Evolutionary conservation across 2,888 invertebrate species (phyloP).

Genomic region (Dioctria rufipes): DNA sequence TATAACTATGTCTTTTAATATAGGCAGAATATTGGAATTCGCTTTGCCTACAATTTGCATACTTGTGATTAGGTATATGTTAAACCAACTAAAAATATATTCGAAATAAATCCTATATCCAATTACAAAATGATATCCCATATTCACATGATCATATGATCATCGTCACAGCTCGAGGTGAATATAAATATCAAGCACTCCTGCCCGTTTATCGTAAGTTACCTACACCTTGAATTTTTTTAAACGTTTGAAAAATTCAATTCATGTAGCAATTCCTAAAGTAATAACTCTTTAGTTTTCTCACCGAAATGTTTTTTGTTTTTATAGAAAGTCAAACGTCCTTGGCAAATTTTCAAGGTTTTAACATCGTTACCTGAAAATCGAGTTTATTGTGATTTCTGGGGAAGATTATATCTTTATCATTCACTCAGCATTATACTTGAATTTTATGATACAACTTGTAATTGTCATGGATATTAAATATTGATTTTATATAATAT

Average conservation of each 20-base stretch:
- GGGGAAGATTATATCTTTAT: neutral
- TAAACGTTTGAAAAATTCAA: neutral
- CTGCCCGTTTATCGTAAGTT: too few species aligned
- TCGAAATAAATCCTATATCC: too few species aligned
- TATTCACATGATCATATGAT: too few species aligned
- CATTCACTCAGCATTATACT: neutral
- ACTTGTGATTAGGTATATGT: too few species aligned
- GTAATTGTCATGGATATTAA: neutral
- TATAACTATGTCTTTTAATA: too few species aligned
- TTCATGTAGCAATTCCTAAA: neutral
- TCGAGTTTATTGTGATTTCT: neutral
- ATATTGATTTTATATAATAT: neutral
- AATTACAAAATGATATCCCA: too few species aligned
- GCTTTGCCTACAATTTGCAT: too few species aligned
- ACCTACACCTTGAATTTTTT: neutral
- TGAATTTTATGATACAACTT: neutral
- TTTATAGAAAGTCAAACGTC: neutral
- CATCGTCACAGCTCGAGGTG: too few species aligned
- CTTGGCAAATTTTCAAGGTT: conserved; percentile 5
- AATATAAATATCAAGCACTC: too few species aligned
- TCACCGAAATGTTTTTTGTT: neutral
- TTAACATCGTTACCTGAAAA: neutral
- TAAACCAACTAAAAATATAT: too few species aligned
- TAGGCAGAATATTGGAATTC: too few species aligned
- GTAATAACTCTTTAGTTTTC: neutral